Base-by-base conservation (phyloP, 2,888 invertebrate species). In the Patella ulyssiponensis region DNA sequence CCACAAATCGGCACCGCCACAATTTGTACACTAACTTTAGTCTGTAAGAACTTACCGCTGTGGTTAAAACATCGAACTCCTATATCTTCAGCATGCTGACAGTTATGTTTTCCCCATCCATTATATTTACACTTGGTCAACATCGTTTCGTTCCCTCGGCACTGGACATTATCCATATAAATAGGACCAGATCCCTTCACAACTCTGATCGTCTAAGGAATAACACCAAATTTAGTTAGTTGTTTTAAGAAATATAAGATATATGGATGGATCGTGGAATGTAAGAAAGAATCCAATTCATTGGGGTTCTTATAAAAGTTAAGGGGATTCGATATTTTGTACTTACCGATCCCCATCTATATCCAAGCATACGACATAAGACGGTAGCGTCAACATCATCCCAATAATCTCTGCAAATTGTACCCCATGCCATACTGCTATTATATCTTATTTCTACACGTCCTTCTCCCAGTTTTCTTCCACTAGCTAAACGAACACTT, bases 31-130 rank as follows among this genome's bases (percentile, higher is more conserved):
- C 33, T 33, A 33, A 33, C 33, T 33, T 2, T 33, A 33, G 33
- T 33, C 33, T 33, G 44, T 44, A 9, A 44, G 44, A 0, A 44
- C 44, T 44, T 44, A 75, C 75, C 27, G 15, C 17, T 69, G 27
- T 69, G 27, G 52, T 76, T 73, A 15, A 64, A 56, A 33, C 87
- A 87, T 56, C 79, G 78, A 3, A 87, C 87, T 2, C 86, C 86
- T 9, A 86, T 85, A 79, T 87, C 87, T 74, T 86, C 86, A 12
- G 83, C 82, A 78, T 87, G 87, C 75, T 85, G 82, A 81, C 87
- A 87, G 75, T 86, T 86, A 64, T 86, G 85, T 14, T 85, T 83
- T 58, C 83, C 83, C 72, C 83, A 84, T 51, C 86, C 86, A 74
- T 83, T 82, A 75, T 84, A 83, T 52, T 77, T 77, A 78, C 87